Base-by-base conservation (phyloP, 2,888 invertebrate genomes). In the Gortyna flavago region DNA sequence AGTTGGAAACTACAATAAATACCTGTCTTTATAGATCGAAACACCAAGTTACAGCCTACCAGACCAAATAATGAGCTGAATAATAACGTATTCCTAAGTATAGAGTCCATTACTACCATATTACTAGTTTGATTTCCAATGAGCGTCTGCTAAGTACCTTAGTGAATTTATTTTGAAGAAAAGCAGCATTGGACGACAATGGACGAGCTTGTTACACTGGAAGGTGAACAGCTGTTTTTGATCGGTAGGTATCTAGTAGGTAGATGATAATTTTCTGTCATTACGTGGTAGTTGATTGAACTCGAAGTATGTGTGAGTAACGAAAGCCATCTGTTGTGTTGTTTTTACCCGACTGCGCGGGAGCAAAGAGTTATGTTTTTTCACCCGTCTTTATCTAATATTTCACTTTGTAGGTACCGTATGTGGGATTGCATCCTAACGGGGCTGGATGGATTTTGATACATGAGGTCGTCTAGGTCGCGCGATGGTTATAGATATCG, bases 11-110 rank as follows among this genome's bases (percentile, higher is more conserved):
- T n/a, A 48, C 13, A n/a, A 25, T 59, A 78, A 64, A 65, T 32
- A 51, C 38, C n/a, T 16, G 41, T 79, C 66, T 70, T 5, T 65
- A 59, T 4, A 70, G 29, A 59, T 79, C 72, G 44, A 59, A 67
- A 59, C 32, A 80, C 21, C n/a, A 48, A 67, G 84, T 73, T 68
- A 29, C 84, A 69, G 80, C 29, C 84, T 79, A 79, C 38, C 65
- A 73, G 81, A 84, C 80, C 84, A 80, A 73, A 80, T 84, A 81
- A 81, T 81, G 29, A 79, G 80, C 35, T 29, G 2, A 32, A 41
- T 79, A 72, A 84, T 68, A 44, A 83, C 66, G 48, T 51, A 29
- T 51, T 83, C 16, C 35, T 69, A 77, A 48, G 29, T 64, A 76
- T 69, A n/a, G 48, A 18, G 2, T n/a, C 25, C 41, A 32, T 32